phyloP scores from a whole-genome alignment of 2,113 vertebrate genomes.

The Etia nguti region DNA sequence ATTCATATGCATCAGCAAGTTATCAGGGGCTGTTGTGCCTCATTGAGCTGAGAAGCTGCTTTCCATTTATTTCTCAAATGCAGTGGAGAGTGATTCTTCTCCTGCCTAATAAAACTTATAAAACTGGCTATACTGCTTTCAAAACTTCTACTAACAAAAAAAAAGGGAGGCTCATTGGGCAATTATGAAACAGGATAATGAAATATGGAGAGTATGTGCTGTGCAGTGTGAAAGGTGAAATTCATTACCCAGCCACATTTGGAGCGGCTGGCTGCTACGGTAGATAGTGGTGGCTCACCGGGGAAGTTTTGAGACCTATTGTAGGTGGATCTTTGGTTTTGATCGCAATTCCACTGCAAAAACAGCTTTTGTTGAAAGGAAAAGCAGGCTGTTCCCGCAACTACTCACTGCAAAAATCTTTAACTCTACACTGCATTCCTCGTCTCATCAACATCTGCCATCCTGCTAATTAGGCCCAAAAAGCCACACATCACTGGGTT shows the following conservation, averaged over 20 bases:
- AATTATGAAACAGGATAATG: constrained; percentile 14
- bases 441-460: constrained; percentile 66
- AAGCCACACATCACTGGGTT: constrained; percentile 66
- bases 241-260: constrained; percentile 7
- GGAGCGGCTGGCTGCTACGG: neutral
- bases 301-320: neutral
- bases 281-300: neutral
- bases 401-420: neutral
- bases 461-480: constrained; percentile 64
- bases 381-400: neutral
- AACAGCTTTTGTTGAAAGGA: neutral
- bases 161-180: neutral
- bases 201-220: neutral
- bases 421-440: constrained; percentile 27
- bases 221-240: neutral
- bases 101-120: constrained; percentile 40
- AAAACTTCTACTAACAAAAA: constrained; percentile 1
- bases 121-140: constrained; percentile 10
- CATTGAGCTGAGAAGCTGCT: constrained; percentile 58
- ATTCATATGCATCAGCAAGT: constrained; percentile 66
- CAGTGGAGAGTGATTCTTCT: constrained; percentile 29
- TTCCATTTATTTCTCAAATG: constrained; percentile 62
- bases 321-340: neutral
- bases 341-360: neutral
- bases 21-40: constrained; percentile 64